Evolutionary conservation across 2,888 invertebrate species (phyloP), one percentile per base, ranked within the genome.

Genomic region (Heteropelma amictum): DNA sequence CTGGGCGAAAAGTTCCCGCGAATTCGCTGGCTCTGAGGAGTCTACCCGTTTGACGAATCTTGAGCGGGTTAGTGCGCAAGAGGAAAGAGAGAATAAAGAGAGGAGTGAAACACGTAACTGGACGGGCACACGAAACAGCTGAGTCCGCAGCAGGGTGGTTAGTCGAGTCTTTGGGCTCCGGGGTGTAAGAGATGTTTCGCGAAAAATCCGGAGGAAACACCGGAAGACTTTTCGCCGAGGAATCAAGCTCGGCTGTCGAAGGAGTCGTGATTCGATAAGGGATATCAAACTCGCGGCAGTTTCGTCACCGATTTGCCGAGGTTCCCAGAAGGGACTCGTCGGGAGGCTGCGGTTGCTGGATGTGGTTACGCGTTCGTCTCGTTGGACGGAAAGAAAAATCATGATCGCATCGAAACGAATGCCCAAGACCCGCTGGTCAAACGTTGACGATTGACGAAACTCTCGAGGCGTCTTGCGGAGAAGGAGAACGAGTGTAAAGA

Each of bases 121-220:
- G 38, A 51, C 33, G 42, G 65, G 42, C 53, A 65, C 33, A 54
- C 33, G 42, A 54, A 65, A 65, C 65, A 65, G 65, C 65, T 65
- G 65, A 53, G 42, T 33, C 40, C 28, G 38, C 12, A 5, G 14
- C 30, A 54, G 54, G 33, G 54, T 33, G 42, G 45, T 54, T 28
- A 42, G 65, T 54, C 17, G 14, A 54, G 40, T 51, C 38, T 30
- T 21, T n/a, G n/a, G 23, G 47, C 26, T 49, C 45, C 35, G 26
- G 35, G 21, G 35, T 45, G 60, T 8, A 30, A n/a, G 19, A 60
- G 28, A 14, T 17, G 12, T 7, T 26, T 23, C 8, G 14, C 17
- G 28, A n/a, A 60, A 30, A 28, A 54, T 54, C 12, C 10, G 10
- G 45, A 45, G 23, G 35, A 63, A 23, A 51, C 6, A 64, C 0